Evolutionary conservation across 37 sponge, comb jelly and placozoan species (phyloP).

Genomic region (Ephydatia muelleri): DNA sequence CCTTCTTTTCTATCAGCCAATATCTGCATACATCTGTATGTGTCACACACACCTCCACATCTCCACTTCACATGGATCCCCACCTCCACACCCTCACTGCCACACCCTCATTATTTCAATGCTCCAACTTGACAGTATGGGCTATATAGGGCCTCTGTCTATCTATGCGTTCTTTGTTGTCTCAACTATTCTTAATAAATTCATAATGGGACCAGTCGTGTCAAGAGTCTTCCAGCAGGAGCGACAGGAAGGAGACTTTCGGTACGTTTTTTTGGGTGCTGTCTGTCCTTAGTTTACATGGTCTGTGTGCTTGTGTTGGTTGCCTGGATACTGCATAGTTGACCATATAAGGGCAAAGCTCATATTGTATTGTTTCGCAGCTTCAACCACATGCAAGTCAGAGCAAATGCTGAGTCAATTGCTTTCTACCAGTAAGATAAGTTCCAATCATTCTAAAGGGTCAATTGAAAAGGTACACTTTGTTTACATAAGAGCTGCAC

Average conservation of each 20-base stretch:
- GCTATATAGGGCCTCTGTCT: slow-evolving; percentile 41
- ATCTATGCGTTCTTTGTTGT: slow-evolving; percentile 72
- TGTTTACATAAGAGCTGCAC: not conserved
- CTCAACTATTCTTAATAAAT: slow-evolving; percentile 74
- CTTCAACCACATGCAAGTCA: slow-evolving; percentile 80
- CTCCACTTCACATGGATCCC: not conserved
- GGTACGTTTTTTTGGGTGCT: slow-evolving; percentile 51
- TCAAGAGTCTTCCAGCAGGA: slow-evolving; percentile 66
- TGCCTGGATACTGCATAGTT: not conserved
- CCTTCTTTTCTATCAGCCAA: no score
- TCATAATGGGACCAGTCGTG: slow-evolving; percentile 76
- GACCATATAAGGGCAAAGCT: not conserved
- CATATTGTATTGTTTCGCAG: slow-evolving; percentile 33
- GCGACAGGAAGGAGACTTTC: slow-evolving; percentile 82
- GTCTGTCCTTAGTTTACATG: not conserved
- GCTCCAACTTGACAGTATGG: slow-evolving; percentile 40
- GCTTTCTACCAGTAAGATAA: slow-evolving; percentile 80
- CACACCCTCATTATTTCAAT: not conserved
- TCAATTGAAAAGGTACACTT: no score
- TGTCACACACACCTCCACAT: not conserved
- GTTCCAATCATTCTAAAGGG: not conserved
- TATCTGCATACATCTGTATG: no score
- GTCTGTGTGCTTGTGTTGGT: not conserved
- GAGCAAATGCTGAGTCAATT: slow-evolving; percentile 73
- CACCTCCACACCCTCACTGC: not conserved